phyloP scores from a whole-genome alignment of 23 tunicate species.

The Pegea sp. region DNA sequence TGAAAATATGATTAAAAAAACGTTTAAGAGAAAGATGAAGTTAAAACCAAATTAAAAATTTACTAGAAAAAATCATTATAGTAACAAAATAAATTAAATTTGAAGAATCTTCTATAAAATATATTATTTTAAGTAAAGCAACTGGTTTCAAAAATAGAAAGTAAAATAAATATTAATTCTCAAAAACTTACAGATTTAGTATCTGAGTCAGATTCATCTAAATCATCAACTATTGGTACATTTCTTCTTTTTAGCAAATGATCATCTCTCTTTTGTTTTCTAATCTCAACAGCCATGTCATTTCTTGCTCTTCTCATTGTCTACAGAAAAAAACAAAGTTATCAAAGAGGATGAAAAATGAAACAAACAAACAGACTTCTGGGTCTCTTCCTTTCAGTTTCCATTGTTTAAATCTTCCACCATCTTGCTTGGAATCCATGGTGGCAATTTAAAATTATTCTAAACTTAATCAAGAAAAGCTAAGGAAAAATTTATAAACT shows the following conservation, averaged over 20 bases:
- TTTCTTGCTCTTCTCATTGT: slow-evolving; percentile 89
- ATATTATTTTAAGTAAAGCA: too few species aligned
- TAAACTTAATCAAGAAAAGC: not conserved
- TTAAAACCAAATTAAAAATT: too few species aligned
- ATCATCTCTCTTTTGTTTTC: slow-evolving; percentile 87
- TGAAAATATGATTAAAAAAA: too few species aligned
- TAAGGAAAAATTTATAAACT: too few species aligned
- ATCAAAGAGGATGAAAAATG: not conserved
- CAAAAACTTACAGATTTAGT: slow-evolving; percentile 30
- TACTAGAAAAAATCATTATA: too few species aligned
- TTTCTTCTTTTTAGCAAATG: slow-evolving; percentile 65
- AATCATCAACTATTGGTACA: slow-evolving; percentile 62
- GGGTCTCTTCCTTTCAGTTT: slow-evolving; percentile 95
- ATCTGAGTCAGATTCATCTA: slow-evolving; percentile 83
- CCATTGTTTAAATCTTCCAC: slow-evolving; percentile 67
- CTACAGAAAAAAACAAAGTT: slow-evolving; percentile 1
- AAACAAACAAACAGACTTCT: slow-evolving; percentile 16
- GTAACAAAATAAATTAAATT: too few species aligned
- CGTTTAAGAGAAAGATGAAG: too few species aligned
- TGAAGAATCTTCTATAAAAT: too few species aligned
- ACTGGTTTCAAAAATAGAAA: too few species aligned
- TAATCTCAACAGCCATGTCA: slow-evolving; percentile 84
- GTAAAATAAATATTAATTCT: too few species aligned
- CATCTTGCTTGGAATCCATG: slow-evolving; percentile 43
- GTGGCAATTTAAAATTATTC: not conserved